Base-by-base conservation (phyloP, 1,140 invertebrate genomes). In the Kradibia gibbosae region DNA sequence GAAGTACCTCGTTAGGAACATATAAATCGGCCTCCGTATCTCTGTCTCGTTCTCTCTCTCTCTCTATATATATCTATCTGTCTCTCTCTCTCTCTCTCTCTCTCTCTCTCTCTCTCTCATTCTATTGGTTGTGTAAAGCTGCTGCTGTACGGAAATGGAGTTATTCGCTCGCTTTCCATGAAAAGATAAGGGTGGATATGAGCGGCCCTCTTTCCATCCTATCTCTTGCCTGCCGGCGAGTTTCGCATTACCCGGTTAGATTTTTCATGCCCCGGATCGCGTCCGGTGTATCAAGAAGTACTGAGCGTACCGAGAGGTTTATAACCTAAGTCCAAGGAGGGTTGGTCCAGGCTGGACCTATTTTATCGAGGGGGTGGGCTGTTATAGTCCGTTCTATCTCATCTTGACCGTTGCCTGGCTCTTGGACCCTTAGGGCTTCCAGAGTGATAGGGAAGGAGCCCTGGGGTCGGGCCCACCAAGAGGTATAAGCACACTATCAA, bases 321-420 rank as follows among this genome's bases (percentile, higher is more conserved):
- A 50, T 17, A 78, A 42, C 83, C 82, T 60, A 83, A 84, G 83
- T 86, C 85, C 85, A 86, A 88, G 88, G 84, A 82, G 83, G 78
- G 83, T 84, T 67, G 76, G 36, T 84, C 45, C 31, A 10, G 22
- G 28, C 87, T 88, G 86, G 87, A 88, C 87, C 89, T 91, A 91
- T 91, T 90, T 91, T 91, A 91, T 91, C 91, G 85, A n/a, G 17
- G 36, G 62, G 25, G 87, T 82, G 82, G 82, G 86, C 85, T 87
- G 89, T 91, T 91, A 91, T 91, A 88, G 89, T 88, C 87, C 87
- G 88, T 88, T 90, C 89, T 91, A 91, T 91, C 89, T 91, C 90
- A 91, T 90, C 89, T 91, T 86, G 83, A 50, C 80, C 15, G 76
- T 71, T 45, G 79, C 79, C 73, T 82, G 81, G 53, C 55, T 25